Evolutionary conservation across 2,113 vertebrate genomes (phyloP).

Genomic region (Apaloderma vittatum): DNA sequence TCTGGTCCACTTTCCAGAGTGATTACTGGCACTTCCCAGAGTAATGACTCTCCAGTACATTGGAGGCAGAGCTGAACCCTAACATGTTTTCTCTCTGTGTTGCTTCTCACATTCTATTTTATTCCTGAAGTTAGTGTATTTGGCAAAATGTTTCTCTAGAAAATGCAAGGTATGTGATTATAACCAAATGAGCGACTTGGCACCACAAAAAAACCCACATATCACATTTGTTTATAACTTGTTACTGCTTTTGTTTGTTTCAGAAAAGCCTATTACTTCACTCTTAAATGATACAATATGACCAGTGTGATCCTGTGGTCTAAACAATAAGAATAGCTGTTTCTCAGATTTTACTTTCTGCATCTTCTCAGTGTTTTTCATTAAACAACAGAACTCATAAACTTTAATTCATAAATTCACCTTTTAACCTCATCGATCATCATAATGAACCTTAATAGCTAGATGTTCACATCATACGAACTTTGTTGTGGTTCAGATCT

Average conservation of each 20-base stretch:
- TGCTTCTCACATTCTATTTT: constrained; percentile 43
- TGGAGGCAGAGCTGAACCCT: constrained; percentile 13
- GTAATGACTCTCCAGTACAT: constrained; percentile 14
- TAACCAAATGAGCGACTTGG: constrained; percentile 48
- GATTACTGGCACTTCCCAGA: constrained; percentile 26
- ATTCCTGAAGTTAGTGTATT: constrained; percentile 48
- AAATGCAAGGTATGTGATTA: constrained; percentile 52
- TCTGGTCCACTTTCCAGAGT: background rate
- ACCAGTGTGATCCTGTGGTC: constrained; percentile 45
- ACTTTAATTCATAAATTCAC: constrained; percentile 52
- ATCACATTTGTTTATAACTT: constrained; percentile 65
- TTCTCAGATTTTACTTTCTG: constrained; percentile 14
- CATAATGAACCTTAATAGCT: constrained; percentile 50
- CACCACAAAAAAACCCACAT: constrained; percentile 7
- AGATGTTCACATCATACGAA: constrained; percentile 3
- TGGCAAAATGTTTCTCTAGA: constrained; percentile 15
- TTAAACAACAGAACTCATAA: constrained; percentile 54
- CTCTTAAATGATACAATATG: constrained; percentile 71
- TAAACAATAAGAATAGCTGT: constrained; percentile 57
- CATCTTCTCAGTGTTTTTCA: constrained; percentile 18
- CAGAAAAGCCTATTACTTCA: constrained; percentile 54
- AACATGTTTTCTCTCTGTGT: constrained; percentile 19
- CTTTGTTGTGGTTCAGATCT: constrained; percentile 33
- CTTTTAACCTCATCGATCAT: constrained; percentile 61
- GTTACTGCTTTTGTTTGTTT: constrained; percentile 60